phyloP scores from a whole-genome alignment of 2,113 vertebrate genomes.

The Halichoeres trimaculatus region DNA sequence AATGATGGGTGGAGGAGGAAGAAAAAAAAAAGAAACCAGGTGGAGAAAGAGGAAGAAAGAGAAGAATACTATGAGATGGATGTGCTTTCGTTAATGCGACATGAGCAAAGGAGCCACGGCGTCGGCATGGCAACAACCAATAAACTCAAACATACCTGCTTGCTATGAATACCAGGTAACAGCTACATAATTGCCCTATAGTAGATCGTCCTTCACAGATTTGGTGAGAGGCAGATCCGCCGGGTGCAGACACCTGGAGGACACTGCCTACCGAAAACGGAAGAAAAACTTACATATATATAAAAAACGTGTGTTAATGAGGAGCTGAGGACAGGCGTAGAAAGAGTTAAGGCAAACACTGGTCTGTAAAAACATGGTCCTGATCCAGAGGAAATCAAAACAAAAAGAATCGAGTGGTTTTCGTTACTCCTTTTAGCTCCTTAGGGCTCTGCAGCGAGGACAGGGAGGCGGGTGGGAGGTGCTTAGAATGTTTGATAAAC shows the following conservation, averaged over 20 bases:
- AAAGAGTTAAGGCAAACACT: slow-evolving; percentile 82
- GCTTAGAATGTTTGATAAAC: slow-evolving; percentile 79
- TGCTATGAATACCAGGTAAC: slow-evolving; percentile 82
- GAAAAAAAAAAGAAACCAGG: slow-evolving; percentile 78
- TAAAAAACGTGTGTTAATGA: slow-evolving; percentile 79
- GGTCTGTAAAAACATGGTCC: slow-evolving; percentile 78
- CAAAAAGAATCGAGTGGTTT: slow-evolving; percentile 77
- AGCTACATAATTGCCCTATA: slow-evolving; percentile 84
- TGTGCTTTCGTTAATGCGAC: slow-evolving; percentile 77
- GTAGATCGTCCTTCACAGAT: slow-evolving; percentile 86
- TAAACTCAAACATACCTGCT: slow-evolving; percentile 78
- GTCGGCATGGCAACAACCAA: slow-evolving; percentile 75
- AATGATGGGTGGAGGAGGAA: slow-evolving; percentile 54
- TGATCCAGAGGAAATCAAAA: slow-evolving; percentile 73
- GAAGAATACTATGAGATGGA: slow-evolving; percentile 77
- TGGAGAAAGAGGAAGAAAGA: slow-evolving; percentile 33
- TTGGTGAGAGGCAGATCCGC: slow-evolving; percentile 73
- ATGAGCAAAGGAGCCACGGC: slow-evolving; percentile 72
- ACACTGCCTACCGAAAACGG: slow-evolving; percentile 69
- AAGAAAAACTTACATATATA: slow-evolving; percentile 63
- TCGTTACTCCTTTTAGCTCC: slow-evolving; percentile 76
- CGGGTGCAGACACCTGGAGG: slow-evolving; percentile 56
- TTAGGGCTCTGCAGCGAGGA: slow-evolving; percentile 57
- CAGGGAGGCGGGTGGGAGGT: slow-evolving; percentile 60
- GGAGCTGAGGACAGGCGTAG: slow-evolving; percentile 84